Evolutionary conservation across 2,888 invertebrate genomes (phyloP).

Genomic region (Diabrotica balteata): DNA sequence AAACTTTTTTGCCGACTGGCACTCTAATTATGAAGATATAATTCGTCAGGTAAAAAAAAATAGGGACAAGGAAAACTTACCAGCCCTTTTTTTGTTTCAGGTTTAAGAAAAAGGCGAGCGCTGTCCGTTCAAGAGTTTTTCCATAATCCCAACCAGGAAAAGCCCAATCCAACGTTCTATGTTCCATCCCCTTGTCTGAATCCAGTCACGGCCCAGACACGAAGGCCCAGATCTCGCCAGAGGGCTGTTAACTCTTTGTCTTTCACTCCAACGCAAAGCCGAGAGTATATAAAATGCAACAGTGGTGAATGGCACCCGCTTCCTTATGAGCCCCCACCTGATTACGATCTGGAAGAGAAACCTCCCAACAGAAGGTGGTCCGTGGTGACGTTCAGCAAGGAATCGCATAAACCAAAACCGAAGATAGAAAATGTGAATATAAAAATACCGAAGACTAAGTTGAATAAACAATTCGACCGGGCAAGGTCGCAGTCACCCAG

Average conservation of each 20-base stretch:
- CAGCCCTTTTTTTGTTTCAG: constrained; percentile 9
- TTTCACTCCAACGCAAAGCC: constrained; percentile 46
- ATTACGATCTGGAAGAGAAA: constrained; percentile 54
- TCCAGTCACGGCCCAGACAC: constrained; percentile 33
- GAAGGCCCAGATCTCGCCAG: constrained; percentile 48
- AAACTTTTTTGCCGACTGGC: too few species aligned
- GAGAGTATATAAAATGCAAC: constrained; percentile 55
- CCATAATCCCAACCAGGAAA: constrained; percentile 56
- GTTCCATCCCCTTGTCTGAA: constrained; percentile 68
- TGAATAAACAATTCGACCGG: constrained; percentile 50
- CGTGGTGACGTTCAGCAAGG: constrained; percentile 47
- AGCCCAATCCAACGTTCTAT: constrained; percentile 69
- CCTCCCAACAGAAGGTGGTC: constrained; percentile 52
- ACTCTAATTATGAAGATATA: too few species aligned
- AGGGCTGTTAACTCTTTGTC: constrained; percentile 44
- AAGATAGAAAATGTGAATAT: constrained; percentile 50
- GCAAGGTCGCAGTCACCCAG: constrained; percentile 58
- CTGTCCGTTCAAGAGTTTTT: constrained; percentile 75
- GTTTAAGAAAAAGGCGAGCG: constrained; percentile 70
- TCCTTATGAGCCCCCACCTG: constrained; percentile 59
- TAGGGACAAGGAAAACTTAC: too few species aligned
- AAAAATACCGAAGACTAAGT: constrained; percentile 57
- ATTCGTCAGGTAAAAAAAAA: too few species aligned
- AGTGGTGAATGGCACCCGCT: constrained; percentile 53
- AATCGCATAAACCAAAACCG: constrained; percentile 26